Percentiles rank a stretch among this genome's conserved stretches.
phyloP scores from a whole-genome alignment of 2,888 invertebrate genomes.

The Digitonthophagus gazella region DNA sequence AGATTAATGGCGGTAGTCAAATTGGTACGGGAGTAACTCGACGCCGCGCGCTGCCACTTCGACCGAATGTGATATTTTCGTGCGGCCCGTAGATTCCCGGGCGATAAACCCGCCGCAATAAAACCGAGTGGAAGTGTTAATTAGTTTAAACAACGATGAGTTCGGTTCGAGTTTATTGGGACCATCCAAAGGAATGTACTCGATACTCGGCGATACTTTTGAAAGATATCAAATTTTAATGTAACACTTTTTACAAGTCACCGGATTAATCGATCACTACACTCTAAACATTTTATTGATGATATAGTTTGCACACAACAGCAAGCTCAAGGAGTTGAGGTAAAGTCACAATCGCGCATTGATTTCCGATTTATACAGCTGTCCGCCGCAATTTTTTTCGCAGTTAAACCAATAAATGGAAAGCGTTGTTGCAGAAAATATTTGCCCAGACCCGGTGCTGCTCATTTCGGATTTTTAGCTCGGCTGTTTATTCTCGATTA shows the following conservation, averaged over 20 bases:
- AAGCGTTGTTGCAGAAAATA: slow-evolving; percentile 16
- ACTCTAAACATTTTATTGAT: too few species aligned
- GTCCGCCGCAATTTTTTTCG: slow-evolving; percentile 6
- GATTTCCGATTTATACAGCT: slow-evolving; percentile 10
- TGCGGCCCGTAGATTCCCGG: neutral
- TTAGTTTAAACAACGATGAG: slow-evolving; percentile 14
- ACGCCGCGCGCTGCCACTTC: neutral
- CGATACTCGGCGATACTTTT: neutral
- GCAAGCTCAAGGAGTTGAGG: neutral
- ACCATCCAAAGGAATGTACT: slow-evolving; percentile 6
- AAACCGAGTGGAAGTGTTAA: slow-evolving; percentile 13
- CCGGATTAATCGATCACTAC: too few species aligned
- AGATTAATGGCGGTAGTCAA: slow-evolving; percentile 10
- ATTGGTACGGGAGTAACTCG: neutral
- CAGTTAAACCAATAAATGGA: slow-evolving; percentile 5
- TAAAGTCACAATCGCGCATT: neutral
- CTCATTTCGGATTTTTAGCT: slow-evolving; percentile 26
- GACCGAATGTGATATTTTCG: neutral
- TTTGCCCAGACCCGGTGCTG: slow-evolving; percentile 29
- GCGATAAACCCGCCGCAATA: slow-evolving; percentile 6
- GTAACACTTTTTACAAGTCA: too few species aligned
- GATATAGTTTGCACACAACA: neutral
- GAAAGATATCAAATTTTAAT: too few species aligned
- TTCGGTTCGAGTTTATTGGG: slow-evolving; percentile 2
- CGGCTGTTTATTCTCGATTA: slow-evolving; percentile 13